phyloP scores from a whole-genome alignment of 2,888 invertebrate genomes.

The Anthrax anthrax region DNA sequence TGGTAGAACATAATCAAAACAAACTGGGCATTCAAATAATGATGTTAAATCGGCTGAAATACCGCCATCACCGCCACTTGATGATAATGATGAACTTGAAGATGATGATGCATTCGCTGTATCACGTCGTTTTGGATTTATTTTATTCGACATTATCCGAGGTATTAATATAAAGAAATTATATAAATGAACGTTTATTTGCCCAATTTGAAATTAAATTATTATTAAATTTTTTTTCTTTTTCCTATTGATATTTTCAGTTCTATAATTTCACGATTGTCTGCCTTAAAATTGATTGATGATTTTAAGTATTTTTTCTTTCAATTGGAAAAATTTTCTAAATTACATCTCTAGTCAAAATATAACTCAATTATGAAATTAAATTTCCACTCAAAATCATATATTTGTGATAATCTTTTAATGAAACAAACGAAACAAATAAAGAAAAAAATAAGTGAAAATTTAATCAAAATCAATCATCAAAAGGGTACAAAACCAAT shows the following conservation, averaged over 20 bases:
- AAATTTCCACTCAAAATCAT: no score
- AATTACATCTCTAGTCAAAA: no score
- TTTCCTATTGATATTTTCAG: background rate
- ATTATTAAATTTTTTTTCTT: background rate
- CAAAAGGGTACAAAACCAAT: no score
- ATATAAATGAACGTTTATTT: background rate
- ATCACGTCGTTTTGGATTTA: constrained; percentile 30
- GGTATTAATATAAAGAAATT: background rate
- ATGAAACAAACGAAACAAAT: no score
- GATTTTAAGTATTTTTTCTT: no score
- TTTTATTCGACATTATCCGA: constrained; percentile 32
- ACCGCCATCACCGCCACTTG: constrained; percentile 34
- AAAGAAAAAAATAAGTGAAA: no score
- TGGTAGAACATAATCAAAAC: constrained; percentile 98
- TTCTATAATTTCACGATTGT: background rate
- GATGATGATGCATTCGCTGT: constrained; percentile 33
- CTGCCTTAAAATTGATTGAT: no score
- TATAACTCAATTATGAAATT: no score
- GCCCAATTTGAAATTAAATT: background rate
- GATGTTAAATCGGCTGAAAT: constrained; percentile 80
- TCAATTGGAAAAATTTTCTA: no score
- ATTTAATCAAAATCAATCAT: no score
- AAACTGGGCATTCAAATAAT: constrained; percentile 91
- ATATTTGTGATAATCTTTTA: no score
- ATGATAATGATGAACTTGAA: constrained; percentile 33